Evolutionary conservation across 2,888 invertebrate species (phyloP).

Genomic region (Trichopoda pennipes): DNA sequence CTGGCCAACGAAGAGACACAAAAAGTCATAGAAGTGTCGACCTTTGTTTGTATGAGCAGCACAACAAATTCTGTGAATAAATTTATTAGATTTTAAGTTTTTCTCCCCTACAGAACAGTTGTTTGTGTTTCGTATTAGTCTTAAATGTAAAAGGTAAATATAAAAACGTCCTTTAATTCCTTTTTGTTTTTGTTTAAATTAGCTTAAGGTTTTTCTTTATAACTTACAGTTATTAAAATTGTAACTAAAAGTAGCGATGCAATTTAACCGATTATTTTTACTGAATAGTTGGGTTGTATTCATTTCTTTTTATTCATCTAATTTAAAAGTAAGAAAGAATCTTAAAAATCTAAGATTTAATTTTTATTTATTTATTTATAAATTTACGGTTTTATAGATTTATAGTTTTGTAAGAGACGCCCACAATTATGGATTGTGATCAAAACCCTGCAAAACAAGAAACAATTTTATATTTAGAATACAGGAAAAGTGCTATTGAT

Average conservation of each 20-base stretch:
- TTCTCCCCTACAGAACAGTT: conserved; percentile 2
- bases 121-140: conserved; percentile 31
- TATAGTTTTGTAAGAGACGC: too few species aligned
- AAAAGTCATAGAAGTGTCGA: conserved; percentile 50
- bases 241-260: background rate
- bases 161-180: too few species aligned
- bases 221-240: background rate
- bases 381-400: too few species aligned
- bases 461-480: too few species aligned
- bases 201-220: background rate
- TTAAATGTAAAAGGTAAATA: background rate
- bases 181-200: background rate
- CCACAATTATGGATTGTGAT: too few species aligned
- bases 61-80: conserved; percentile 48
- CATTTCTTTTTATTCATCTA: too few species aligned
- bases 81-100: conserved; percentile 43
- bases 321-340: too few species aligned
- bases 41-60: conserved; percentile 25
- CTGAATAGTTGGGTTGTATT: too few species aligned
- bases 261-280: background rate
- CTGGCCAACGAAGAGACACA: conserved; percentile 39
- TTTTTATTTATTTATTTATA: too few species aligned
- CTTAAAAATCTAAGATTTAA: too few species aligned
- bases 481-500: too few species aligned
- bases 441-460: too few species aligned